Base-by-base conservation (phyloP, 2,888 invertebrate genomes). In the Deilephila elpenor region DNA sequence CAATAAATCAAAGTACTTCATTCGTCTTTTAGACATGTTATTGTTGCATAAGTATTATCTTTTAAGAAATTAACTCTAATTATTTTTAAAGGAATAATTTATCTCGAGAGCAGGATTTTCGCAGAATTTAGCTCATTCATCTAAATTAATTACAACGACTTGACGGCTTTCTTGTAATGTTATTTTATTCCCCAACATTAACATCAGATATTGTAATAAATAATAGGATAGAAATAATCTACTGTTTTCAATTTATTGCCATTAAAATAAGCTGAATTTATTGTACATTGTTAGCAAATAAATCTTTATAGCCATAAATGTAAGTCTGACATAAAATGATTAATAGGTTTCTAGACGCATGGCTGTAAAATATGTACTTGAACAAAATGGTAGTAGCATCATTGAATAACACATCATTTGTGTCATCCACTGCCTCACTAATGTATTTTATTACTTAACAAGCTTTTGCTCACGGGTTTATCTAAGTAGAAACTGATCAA, bases 301-400 rank as follows among this genome's bases (percentile, higher is more conserved):
- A 67, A 67, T 67, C 20, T 17, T 67, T 67, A 44, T n/a, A 64
- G 20, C 25, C 25, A 67, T 67, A 14, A 67, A 67, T 51, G 51
- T 67, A 67, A 67, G 17, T 17, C 51, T 67, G 51, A 51, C 67
- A 67, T 67, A 67, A 67, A 67, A 67, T 67, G 44, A 67, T 67
- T 67, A 67, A 67, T 67, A 67, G 44, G 17, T 44, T 67, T 51
- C 67, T 7, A 51, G 51, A 67, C 29, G 51, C n/a, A 17, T 51
- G 73, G 44, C 20, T 53, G 53, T 64, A 51, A 67, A 67, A 67
- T 11, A 8, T 67, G 17, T 20, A 64, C 25, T 17, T 67, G 51
- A 67, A 67, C 51, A 51, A 67, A 56, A 51, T 6, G 44, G 25
- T 44, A 11, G 5, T 51, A 51, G 51, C 17, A 14, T 67, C 25